Percentiles rank a stretch among this genome's conserved stretches.
phyloP scores from a whole-genome alignment of 1,140 invertebrate genomes.

The Dinoponera quadriceps region DNA sequence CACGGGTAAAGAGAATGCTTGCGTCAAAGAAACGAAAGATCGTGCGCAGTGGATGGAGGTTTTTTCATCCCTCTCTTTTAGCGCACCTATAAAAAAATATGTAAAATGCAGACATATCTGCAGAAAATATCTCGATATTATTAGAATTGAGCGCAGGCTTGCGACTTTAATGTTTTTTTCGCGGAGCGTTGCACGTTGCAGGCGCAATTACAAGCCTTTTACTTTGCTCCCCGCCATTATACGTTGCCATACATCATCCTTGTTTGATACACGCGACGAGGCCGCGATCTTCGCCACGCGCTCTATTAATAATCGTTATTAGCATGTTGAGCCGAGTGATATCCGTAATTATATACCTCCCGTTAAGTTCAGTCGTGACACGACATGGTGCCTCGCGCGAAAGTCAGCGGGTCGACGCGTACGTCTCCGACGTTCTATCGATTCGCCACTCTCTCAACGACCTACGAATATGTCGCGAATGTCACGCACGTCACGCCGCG shows the following conservation, averaged over 20 bases:
- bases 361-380: conserved; percentile 60
- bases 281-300: conserved; percentile 56
- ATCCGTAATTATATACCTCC: conserved; percentile 64
- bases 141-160: conserved; percentile 25
- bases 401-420: conserved; percentile 34
- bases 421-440: conserved; percentile 56
- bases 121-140: conserved; percentile 20
- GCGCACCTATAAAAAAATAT: conserved; percentile 17
- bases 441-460: conserved; percentile 46
- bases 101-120: background rate
- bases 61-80: background rate
- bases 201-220: conserved; percentile 44
- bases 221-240: conserved; percentile 25
- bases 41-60: background rate
- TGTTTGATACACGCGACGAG: conserved; percentile 53
- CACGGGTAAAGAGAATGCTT: background rate
- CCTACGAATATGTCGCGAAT: conserved; percentile 47
- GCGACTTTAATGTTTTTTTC: conserved; percentile 13
- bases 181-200: background rate
- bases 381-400: conserved; percentile 51
- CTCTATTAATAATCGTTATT: conserved; percentile 68
- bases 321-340: conserved; percentile 58
- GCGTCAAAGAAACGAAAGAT: background rate
- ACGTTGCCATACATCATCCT: conserved; percentile 22
- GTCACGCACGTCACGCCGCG: conserved; percentile 41